Evolutionary conservation across 1,140 invertebrate genomes (phyloP).

Genomic region (Alviniconcha marisindica): DNA sequence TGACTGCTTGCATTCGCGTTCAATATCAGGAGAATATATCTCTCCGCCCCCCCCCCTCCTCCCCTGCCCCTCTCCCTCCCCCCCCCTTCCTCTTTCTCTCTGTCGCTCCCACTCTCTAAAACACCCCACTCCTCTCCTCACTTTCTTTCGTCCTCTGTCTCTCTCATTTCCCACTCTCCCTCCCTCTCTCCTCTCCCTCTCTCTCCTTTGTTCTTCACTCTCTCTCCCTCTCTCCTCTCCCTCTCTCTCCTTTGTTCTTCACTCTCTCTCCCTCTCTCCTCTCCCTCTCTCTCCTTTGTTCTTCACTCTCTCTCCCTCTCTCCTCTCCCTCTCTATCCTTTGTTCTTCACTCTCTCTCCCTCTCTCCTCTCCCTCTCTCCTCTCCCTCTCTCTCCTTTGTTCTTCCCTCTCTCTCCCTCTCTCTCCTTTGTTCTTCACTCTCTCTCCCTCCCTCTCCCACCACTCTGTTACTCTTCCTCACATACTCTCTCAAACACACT

Average conservation of each 20-base stretch:
- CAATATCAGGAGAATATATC: too few relatives aligned
- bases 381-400: slow-evolving; percentile 1
- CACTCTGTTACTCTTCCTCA: neutral
- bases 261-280: slow-evolving; percentile 8
- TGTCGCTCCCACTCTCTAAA: neutral
- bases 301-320: slow-evolving; percentile 8
- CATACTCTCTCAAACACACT: neutral
- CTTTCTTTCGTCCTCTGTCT: neutral
- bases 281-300: too few relatives aligned
- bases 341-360: slow-evolving; percentile 5
- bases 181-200: neutral
- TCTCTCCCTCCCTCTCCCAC: neutral
- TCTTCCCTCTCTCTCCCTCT: neutral
- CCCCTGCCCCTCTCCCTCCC: neutral
- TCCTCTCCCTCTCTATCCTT: too few relatives aligned
- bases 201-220: neutral
- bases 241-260: neutral
- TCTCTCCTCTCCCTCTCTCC: neutral
- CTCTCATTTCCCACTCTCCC: neutral
- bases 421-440: neutral
- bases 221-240: neutral
- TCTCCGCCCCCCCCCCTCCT: neutral
- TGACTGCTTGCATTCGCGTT: too few relatives aligned
- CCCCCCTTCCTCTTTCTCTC: neutral
- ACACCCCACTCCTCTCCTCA: neutral